Conservation (phyloP, 2,113 vertebrate genomes). For the Oreochromis tanganicae region DNA sequence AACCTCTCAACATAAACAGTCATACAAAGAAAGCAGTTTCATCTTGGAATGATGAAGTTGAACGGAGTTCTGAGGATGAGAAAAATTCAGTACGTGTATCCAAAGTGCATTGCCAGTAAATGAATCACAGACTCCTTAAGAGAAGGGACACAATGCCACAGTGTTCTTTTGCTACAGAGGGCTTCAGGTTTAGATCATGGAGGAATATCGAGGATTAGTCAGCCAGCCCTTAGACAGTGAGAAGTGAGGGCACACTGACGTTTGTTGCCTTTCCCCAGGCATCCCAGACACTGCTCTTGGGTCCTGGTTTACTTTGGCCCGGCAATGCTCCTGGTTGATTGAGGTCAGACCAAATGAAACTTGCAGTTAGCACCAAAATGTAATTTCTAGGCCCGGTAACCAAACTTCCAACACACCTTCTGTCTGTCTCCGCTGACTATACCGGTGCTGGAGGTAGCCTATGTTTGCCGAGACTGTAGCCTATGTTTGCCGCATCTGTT, state of each 20-base stretch:
- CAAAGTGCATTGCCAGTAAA: constrained; percentile 50
- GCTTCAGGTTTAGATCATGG: constrained; percentile 67
- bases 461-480: not conserved
- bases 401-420: constrained; percentile 24
- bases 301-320: constrained; percentile 63
- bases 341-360: constrained; percentile 55
- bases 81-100: constrained; percentile 40
- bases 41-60: constrained; percentile 21
- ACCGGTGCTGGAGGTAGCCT: not conserved
- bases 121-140: constrained; percentile 59
- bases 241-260: constrained; percentile 39
- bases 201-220: constrained; percentile 64
- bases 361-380: constrained; percentile 51
- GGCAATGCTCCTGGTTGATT: constrained; percentile 29
- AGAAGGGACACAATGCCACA: constrained; percentile 58
- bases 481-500: not conserved
- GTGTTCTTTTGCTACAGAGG: constrained; percentile 54
- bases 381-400: constrained; percentile 33
- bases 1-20: constrained; percentile 5
- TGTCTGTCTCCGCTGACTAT: not conserved
- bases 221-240: constrained; percentile 48
- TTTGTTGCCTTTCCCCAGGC: constrained; percentile 50
- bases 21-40: constrained; percentile 2
- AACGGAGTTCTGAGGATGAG: constrained; percentile 20
- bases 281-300: constrained; percentile 56